Evolutionary conservation across 2,888 invertebrate species (phyloP).

Genomic region (Dynastes maya): DNA sequence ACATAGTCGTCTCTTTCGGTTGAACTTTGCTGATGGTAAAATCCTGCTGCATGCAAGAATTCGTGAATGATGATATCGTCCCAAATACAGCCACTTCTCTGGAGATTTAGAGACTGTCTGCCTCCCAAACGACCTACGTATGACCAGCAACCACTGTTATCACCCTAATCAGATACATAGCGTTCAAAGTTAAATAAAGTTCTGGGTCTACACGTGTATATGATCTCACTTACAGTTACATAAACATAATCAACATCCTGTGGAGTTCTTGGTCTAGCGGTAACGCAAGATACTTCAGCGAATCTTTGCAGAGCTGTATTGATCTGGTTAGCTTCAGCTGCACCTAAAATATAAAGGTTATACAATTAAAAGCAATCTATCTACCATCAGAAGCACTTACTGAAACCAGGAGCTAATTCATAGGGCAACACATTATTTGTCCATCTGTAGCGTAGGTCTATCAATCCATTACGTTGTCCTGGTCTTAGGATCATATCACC

Average conservation of each 20-base stretch:
- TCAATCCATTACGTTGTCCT: constrained; percentile 48
- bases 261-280: constrained; percentile 35
- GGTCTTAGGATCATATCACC: constrained; percentile 51
- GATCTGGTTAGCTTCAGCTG: not conserved
- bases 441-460: constrained; percentile 45
- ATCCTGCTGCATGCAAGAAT: constrained; percentile 80
- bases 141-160: constrained; percentile 45
- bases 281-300: constrained; percentile 39
- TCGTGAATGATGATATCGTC: constrained; percentile 43
- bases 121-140: constrained; percentile 48
- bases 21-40: constrained; percentile 88
- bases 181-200: not conserved
- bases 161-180: constrained; percentile 24
- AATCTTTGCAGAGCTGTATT: constrained; percentile 34
- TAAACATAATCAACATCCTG: constrained; percentile 45
- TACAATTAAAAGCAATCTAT: not conserved
- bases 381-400: not conserved
- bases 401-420: constrained; percentile 37
- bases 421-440: constrained; percentile 38
- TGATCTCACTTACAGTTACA: constrained; percentile 35
- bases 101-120: constrained; percentile 38
- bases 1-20: constrained; percentile 85
- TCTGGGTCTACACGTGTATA: not conserved
- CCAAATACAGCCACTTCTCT: constrained; percentile 45
- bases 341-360: not conserved